Evolutionary conservation across 2,113 vertebrate species (phyloP), one percentile per base, ranked within the genome.

Genomic region (Electrona antarctica): DNA sequence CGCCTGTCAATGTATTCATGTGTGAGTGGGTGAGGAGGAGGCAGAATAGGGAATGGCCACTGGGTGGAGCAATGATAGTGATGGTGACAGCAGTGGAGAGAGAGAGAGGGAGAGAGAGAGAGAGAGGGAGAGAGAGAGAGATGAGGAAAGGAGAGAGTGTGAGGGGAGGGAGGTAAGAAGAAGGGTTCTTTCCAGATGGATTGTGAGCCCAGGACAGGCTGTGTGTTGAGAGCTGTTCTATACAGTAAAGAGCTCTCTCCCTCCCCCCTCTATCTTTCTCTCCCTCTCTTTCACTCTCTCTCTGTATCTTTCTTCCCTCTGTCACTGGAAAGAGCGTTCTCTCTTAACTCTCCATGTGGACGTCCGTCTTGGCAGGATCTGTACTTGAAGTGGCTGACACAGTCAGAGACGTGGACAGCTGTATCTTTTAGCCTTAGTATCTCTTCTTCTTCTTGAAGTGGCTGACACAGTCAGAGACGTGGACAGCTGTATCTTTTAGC

Each of bases 41-140:
- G 78, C 74, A 86, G 67, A 46, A 55, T 76, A 51, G 60, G 75
- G 59, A 85, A 64, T 81, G 86, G 73, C 90, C 92, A 91, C 88
- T 76, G 78, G 93, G 88, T 89, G 93, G 92, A 90, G 93, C 90
- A 65, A 74, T 77, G 78, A 84, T 87, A 60, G 74, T 69, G 57
- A 75, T 71, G 71, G 80, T 71, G 71, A 79, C 77, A 60, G 74
- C 57, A 76, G 78, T 45, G 55, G 74, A 50, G 79, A 51, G 60
- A 45, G 57, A 68, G 72, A 61, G 55, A 67, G 62, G 47, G 28
- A 64, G 66, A 7, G 71, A 41, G 69, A n/a, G 62, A 52, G 54
- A 74, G 71, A 21, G 47, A 12, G 46, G 47, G n/a, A 55, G 7
- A 33, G 8, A 63, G 46, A 50, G n/a, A 47, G 21, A 62, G 47